Percentiles rank a stretch among this genome's conserved stretches.
Evolutionary conservation across 2,113 vertebrate species (phyloP).

Genomic region (Azemiops feae): DNA sequence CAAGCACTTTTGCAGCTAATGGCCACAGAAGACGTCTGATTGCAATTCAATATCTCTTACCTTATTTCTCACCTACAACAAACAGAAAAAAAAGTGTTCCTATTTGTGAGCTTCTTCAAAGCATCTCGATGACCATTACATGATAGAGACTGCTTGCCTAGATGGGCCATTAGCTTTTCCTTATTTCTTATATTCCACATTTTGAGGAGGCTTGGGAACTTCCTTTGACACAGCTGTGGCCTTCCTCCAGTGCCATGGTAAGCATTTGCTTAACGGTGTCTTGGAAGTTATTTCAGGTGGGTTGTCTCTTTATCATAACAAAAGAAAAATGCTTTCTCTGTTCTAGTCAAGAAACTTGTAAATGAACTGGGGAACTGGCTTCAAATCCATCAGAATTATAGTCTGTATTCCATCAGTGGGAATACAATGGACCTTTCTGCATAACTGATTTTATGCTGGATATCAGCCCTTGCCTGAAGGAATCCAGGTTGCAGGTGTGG

Average conservation of each 20-base stretch:
- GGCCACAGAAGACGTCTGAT: neutral
- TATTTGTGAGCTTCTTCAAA: neutral
- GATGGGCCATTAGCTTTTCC: neutral
- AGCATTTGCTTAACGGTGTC: neutral
- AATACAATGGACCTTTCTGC: conserved; percentile 57
- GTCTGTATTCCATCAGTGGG: conserved; percentile 61
- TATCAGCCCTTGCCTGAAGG: conserved; percentile 63
- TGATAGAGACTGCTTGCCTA: neutral
- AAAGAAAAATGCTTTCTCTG: conserved; percentile 54
- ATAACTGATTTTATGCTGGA: conserved; percentile 59
- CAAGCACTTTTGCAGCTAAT: neutral
- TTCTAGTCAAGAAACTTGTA: conserved; percentile 52
- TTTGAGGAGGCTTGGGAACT: neutral
- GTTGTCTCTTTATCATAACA: conserved; percentile 56
- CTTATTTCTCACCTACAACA: neutral
- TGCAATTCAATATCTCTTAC: neutral
- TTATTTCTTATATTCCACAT: conserved; percentile 5
- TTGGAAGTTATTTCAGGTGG: conserved; percentile 45
- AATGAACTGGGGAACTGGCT: conserved; percentile 56
- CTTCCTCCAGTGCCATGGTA: neutral
- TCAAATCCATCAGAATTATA: conserved; percentile 52
- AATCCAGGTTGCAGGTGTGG: conserved; percentile 41
- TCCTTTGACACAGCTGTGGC: neutral
- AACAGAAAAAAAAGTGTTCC: neutral
- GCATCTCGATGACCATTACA: neutral